A percentile compares a stretch with the other conserved stretches of the same genome.
phyloP scores from a whole-genome alignment of 2,888 invertebrate genomes.

The Drosophila bunnanda region DNA sequence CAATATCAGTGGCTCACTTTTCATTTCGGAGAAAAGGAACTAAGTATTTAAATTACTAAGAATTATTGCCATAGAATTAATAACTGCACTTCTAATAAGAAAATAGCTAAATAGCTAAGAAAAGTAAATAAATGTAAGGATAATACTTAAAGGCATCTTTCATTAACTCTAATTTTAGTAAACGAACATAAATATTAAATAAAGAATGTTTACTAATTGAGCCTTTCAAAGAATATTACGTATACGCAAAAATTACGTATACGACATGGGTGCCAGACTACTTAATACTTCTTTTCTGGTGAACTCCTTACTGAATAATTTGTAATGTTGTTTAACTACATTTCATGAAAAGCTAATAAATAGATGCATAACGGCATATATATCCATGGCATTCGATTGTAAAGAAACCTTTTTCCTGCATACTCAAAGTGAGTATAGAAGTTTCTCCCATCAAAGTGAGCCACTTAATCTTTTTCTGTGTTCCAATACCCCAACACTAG shows the following conservation, averaged over 20 bases:
- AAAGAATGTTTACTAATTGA: background rate
- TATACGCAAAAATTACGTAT: background rate
- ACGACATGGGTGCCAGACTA: background rate
- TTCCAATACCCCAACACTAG: slow-evolving; percentile 35
- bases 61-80: too few species aligned
- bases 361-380: background rate
- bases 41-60: background rate
- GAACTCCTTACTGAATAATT: background rate
- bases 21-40: background rate
- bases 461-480: slow-evolving; percentile 1
- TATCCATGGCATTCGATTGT: background rate
- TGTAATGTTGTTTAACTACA: background rate
- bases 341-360: background rate
- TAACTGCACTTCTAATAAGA: too few species aligned
- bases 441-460: slow-evolving; percentile 4
- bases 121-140: too few species aligned
- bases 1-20: slow-evolving; percentile 4
- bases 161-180: background rate
- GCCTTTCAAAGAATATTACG: background rate
- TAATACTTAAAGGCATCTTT: too few species aligned
- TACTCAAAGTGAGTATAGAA: background rate
- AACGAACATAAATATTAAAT: background rate
- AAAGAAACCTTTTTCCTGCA: background rate
- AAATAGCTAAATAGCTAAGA: too few species aligned
- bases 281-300: background rate